Evolutionary conservation across 2,888 invertebrate genomes (phyloP), one percentile per base, ranked within the genome.

Genomic region (Teleiodes luculella): DNA sequence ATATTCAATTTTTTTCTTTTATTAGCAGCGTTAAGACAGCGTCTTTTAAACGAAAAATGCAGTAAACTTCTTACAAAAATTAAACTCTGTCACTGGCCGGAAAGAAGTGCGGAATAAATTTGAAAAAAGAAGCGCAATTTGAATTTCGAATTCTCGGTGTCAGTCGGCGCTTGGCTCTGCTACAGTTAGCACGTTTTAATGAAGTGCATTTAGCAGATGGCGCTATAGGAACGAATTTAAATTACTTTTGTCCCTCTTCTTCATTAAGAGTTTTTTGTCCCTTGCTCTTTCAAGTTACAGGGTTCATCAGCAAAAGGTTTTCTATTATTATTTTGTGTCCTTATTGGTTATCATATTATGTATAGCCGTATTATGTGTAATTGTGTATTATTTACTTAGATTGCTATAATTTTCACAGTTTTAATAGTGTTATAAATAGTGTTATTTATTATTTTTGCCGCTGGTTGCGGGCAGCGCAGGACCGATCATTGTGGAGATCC

Each of bases 181-280:
- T 63, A 67, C 69, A 65, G 74, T 74, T 75, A 76, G 78, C 78
- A 76, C 78, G 74, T 76, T 74, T 78, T 82, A 82, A 84, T 79
- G 75, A 84, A 83, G 79, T 78, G 79, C 78, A 78, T 78, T 80
- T 76, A 74, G 62, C 82, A 83, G 82, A 80, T 79, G 80, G 76
- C 71, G 69, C 66, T 57, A 60, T 57, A 67, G 63, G 77, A 76
- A 77, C 74, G 73, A 78, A 83, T 80, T 85, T 72, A 78, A 83
- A 83, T 79, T 70, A 77, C 74, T 79, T 51, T 72, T 68, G 66
- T 67, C 68, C 61, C 57, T 51, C 67, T 72, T 68, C 72, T 75
- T 76, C 72, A 72, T 78, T 78, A 79, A 68, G 69, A 71, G 60
- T 72, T 72, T n/a, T 70, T 75, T 71, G 72, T 67, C 46, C 52